Evolutionary conservation across 1,140 invertebrate species (phyloP).

Genomic region (Nixonia krombeini): DNA sequence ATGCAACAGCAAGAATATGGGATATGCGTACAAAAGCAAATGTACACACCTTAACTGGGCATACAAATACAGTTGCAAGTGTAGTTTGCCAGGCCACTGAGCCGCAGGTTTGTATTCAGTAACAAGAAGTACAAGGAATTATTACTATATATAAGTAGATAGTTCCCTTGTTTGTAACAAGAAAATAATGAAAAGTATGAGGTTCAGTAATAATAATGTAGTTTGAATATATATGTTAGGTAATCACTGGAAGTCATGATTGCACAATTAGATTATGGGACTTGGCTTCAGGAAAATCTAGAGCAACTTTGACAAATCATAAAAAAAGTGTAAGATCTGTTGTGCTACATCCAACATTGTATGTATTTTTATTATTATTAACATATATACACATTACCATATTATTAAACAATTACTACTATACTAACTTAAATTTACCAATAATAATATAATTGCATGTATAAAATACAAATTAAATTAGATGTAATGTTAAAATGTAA

Average conservation of each 20-base stretch:
- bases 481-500: neutral
- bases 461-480: too few relatives aligned
- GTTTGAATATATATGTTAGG: conserved; percentile 57
- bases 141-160: too few relatives aligned
- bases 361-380: conserved; percentile 59
- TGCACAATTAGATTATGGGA: conserved; percentile 97
- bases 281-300: conserved; percentile 94
- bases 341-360: conserved; percentile 91
- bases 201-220: conserved; percentile 7
- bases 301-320: conserved; percentile 97
- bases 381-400: neutral
- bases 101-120: conserved; percentile 87
- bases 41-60: conserved; percentile 96
- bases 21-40: conserved; percentile 99
- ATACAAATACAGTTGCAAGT: conserved; percentile 97
- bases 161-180: too few relatives aligned
- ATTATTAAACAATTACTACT: neutral
- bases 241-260: conserved; percentile 87
- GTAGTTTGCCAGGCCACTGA: conserved; percentile 93
- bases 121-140: too few relatives aligned
- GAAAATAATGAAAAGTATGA: too few relatives aligned
- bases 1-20: conserved; percentile 97
- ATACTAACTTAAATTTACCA: conserved; percentile 4
- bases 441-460: too few relatives aligned
- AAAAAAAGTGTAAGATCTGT: conserved; percentile 98